phyloP scores from a whole-genome alignment of 2,888 invertebrate genomes.

The Mesorhabditis belari region DNA sequence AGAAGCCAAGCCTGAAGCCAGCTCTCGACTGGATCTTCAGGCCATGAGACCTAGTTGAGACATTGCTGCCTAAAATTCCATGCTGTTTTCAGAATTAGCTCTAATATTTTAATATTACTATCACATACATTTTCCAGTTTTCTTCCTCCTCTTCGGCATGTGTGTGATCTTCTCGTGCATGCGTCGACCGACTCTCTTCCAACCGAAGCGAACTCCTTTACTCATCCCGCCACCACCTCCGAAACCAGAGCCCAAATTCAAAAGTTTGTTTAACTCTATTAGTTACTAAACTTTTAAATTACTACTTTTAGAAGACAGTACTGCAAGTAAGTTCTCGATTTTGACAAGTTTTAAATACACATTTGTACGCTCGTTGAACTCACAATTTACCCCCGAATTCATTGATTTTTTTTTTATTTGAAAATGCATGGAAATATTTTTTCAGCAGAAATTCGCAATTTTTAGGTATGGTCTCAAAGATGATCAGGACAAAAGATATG shows the following conservation, averaged over 20 bases:
- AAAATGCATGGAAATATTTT: neutral
- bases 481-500: neutral
- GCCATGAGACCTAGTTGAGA: no score
- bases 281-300: neutral
- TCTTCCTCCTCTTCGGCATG: conserved; percentile 44
- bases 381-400: neutral
- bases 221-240: neutral
- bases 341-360: neutral
- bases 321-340: neutral
- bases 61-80: no score
- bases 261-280: no score
- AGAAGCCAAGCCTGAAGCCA: no score
- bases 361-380: neutral
- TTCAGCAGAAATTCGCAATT: neutral
- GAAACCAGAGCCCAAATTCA: neutral
- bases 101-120: no score
- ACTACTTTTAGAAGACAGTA: neutral
- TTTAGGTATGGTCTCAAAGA: neutral
- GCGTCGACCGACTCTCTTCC: conserved; percentile 31
- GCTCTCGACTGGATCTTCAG: no score
- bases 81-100: no score
- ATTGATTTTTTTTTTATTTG: neutral
- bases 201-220: neutral
- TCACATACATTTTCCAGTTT: no score
- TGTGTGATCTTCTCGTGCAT: conserved; percentile 47